phyloP scores from a whole-genome alignment of 2,113 vertebrate genomes.

The Cebidichthys violaceus region DNA sequence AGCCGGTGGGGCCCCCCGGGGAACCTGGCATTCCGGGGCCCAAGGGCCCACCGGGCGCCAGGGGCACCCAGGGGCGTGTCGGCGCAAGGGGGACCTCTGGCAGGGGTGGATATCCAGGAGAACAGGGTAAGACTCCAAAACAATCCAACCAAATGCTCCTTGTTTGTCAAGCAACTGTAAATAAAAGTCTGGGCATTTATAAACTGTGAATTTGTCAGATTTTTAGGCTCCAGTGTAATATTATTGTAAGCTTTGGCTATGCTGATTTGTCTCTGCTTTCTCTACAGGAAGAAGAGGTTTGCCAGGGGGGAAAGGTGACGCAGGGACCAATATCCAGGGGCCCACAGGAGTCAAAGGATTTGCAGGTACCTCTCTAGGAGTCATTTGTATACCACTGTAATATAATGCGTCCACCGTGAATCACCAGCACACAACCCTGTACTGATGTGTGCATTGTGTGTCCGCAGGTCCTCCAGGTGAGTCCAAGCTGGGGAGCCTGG shows the following conservation, averaged over 20 bases:
- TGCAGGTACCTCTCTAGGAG: constrained; percentile 71
- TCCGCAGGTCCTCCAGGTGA: constrained; percentile 85
- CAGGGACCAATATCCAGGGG: constrained; percentile 78
- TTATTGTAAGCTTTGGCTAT: neutral
- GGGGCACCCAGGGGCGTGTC: constrained; percentile 82
- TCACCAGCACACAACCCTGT: neutral
- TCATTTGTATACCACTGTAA: neutral
- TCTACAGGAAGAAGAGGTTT: constrained; percentile 76
- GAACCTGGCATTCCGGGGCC: constrained; percentile 87
- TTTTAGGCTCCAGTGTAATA: neutral
- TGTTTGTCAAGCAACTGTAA: neutral
- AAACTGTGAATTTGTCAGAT: neutral
- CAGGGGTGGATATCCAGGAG: constrained; percentile 84
- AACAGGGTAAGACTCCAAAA: constrained; percentile 83
- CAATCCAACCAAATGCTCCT: neutral
- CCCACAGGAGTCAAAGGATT: constrained; percentile 80
- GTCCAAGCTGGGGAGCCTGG: constrained; percentile 81
- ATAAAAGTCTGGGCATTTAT: neutral
- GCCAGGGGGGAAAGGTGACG: constrained; percentile 74
- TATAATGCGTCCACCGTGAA: neutral
- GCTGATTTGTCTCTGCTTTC: neutral
- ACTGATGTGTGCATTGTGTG: constrained; percentile 25
- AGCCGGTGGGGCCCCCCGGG: constrained; percentile 84
- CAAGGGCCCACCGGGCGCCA: constrained; percentile 79
- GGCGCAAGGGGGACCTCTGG: constrained; percentile 81